Evolutionary conservation across 2,797 vertebrate genomes (phyloP), one percentile per base, ranked within the genome.

Genomic region (Malacoctenus gilli): DNA sequence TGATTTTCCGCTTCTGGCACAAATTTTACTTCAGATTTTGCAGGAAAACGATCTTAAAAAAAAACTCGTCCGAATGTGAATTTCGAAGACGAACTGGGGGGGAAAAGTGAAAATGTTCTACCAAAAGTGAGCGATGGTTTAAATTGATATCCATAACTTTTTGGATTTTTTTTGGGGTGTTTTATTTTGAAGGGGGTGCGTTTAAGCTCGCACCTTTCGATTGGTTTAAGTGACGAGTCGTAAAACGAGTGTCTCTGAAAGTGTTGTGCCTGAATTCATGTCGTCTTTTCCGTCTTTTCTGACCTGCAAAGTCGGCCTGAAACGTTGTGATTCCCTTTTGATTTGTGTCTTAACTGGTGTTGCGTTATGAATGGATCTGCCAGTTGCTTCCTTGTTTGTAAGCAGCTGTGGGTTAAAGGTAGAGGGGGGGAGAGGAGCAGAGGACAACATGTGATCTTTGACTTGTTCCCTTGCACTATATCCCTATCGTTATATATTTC

Each of bases 401-500:
- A 91, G 90, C 89, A 90, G 83, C 85, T 83, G 70, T 89, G 90
- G 90, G 87, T 81, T 88, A 84, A 89, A 87, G 80, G 80, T 87
- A 89, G 85, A 85, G 82, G 85, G 89, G 87, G 88, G 86, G 80
- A 84, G 84, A 87, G 81, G 80, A 90, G 85, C 86, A 85, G 85
- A 90, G 89, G 86, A 87, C 85, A 82, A 88, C 87, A 89, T 93
- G 91, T 93, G 89, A 93, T 93, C 87, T 93, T 95, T 96, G 94
- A 96, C 94, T 92, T 95, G 93, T 96, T 94, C 94, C 95, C 94
- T 96, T 96, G 94, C 87, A 95, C 91, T 93, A 95, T 96, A 95
- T 96, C 93, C 94, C 95, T 96, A 96, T 96, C 93, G 95, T 97
- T 97, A 93, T 95, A 93, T 96, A 95, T 95, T 93, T 94, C 93